A percentile compares a stretch with the other conserved stretches of the same genome.
Conservation (phyloP, 2,113 vertebrate genomes). For the Danionella cerebrum region DNA sequence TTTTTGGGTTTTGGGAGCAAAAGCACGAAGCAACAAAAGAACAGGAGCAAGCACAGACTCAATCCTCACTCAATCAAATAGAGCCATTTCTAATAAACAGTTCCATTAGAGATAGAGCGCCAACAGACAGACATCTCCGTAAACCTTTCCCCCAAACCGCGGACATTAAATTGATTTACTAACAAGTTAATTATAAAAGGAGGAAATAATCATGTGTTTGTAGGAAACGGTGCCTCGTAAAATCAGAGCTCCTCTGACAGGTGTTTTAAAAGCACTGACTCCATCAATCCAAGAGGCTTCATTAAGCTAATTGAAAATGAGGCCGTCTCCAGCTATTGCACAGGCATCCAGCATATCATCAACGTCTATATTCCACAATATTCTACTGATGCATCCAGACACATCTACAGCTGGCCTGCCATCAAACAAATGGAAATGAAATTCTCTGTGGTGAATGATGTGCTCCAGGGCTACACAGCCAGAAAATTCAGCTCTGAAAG, state of each 20-base stretch:
- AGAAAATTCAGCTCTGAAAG: not conserved
- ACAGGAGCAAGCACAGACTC: too few relatives aligned
- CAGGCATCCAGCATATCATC: not conserved
- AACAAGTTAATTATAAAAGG: constrained; percentile 14
- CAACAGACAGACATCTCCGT: constrained; percentile 4
- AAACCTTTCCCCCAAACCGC: not conserved
- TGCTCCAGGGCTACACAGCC: not conserved
- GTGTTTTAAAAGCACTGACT: constrained; percentile 31
- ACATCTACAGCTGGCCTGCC: not conserved
- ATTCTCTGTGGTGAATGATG: not conserved
- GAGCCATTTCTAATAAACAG: not conserved
- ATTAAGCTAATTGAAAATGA: constrained; percentile 34
- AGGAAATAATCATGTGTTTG: constrained; percentile 24
- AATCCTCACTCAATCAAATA: too few relatives aligned
- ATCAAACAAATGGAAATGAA: not conserved
- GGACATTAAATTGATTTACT: constrained; percentile 14
- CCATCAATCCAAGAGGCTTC: not conserved
- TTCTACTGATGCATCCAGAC: not conserved
- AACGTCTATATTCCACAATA: not conserved
- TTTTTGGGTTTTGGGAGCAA: too few relatives aligned
- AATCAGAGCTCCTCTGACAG: constrained; percentile 9
- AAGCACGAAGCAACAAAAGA: too few relatives aligned
- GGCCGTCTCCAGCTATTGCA: not conserved
- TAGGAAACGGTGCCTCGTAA: constrained; percentile 17
- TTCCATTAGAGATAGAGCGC: not conserved